phyloP scores from a whole-genome alignment of 1,140 invertebrate genomes.

The Calosoma granatense region DNA sequence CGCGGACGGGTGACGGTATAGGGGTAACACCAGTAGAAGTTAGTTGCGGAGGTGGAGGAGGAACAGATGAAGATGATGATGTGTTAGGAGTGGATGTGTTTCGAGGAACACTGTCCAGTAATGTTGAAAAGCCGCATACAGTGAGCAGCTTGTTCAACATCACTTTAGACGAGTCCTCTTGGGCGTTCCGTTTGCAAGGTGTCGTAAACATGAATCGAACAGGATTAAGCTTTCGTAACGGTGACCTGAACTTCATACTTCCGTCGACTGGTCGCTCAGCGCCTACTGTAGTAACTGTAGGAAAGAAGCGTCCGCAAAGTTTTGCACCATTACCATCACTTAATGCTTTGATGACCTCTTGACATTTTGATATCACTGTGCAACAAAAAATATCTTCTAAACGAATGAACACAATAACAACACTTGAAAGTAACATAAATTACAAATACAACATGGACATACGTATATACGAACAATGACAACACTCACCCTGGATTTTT shows the following conservation, averaged over 20 bases:
- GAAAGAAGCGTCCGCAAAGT: conserved; percentile 17
- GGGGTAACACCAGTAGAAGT: background rate
- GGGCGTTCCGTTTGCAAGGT: conserved; percentile 13
- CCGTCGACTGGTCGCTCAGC: conserved; percentile 9
- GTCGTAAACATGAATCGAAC: conserved; percentile 22
- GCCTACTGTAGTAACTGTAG: conserved; percentile 12
- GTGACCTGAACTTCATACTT: conserved; percentile 16
- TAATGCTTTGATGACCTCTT: conserved; percentile 22
- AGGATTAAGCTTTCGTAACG: conserved; percentile 18
- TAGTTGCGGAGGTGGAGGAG: background rate
- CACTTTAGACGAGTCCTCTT: background rate
- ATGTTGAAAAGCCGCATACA: conserved; percentile 12
- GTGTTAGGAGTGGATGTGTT: background rate
- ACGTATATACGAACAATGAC: background rate
- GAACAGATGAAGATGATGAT: background rate
- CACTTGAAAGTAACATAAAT: background rate
- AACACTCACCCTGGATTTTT: conserved; percentile 17
- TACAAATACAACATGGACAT: background rate
- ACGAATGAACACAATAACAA: background rate
- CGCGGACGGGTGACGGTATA: background rate
- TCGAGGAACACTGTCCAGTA: conserved; percentile 2
- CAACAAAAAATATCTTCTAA: conserved; percentile 12
- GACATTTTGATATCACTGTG: conserved; percentile 26
- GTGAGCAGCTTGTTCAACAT: conserved; percentile 13
- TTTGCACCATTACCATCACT: conserved; percentile 14